Evolutionary conservation across 2,888 invertebrate species (phyloP).

Genomic region (Platycheirus rosarum): DNA sequence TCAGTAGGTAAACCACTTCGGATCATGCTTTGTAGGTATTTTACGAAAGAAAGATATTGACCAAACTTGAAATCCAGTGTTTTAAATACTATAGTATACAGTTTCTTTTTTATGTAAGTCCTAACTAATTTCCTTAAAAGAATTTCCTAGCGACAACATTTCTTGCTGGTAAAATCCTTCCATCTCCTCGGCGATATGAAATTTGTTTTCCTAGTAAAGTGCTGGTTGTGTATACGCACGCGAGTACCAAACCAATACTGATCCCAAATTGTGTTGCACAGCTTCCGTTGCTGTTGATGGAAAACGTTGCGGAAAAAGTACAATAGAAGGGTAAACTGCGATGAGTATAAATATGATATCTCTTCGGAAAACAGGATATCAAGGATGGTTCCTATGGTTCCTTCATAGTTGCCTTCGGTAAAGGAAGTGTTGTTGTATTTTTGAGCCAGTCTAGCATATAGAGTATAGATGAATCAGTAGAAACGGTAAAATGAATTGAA

Average conservation of each 20-base stretch:
- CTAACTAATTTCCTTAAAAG: no score
- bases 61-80: no score
- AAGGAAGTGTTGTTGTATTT: neutral
- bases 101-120: no score
- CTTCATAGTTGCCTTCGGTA: no score
- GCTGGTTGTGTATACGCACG: slow-evolving; percentile 6
- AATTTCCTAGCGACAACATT: no score
- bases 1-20: no score
- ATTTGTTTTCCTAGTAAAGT: slow-evolving; percentile 32
- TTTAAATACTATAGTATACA: no score
- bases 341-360: slow-evolving; percentile 41
- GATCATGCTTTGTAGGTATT: no score
- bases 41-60: no score
- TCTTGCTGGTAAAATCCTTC: neutral
- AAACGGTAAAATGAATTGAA: slow-evolving; percentile 31
- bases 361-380: slow-evolving; percentile 34
- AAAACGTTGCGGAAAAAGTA: slow-evolving; percentile 34
- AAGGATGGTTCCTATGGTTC: neutral
- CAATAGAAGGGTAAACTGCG: slow-evolving; percentile 10
- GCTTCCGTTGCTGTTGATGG: slow-evolving; percentile 21
- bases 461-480: slow-evolving; percentile 7
- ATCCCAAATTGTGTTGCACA: slow-evolving; percentile 39
- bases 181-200: neutral
- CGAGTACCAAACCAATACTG: slow-evolving; percentile 6
- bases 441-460: neutral